Percentiles rank a stretch among this genome's conserved stretches.
These are phyloP conservation scores for Nemopilema nomurai DNA, from an alignment of 30 jellyfish, hydroid and myxozoan species.

Conservation along the genomic window DNA sequence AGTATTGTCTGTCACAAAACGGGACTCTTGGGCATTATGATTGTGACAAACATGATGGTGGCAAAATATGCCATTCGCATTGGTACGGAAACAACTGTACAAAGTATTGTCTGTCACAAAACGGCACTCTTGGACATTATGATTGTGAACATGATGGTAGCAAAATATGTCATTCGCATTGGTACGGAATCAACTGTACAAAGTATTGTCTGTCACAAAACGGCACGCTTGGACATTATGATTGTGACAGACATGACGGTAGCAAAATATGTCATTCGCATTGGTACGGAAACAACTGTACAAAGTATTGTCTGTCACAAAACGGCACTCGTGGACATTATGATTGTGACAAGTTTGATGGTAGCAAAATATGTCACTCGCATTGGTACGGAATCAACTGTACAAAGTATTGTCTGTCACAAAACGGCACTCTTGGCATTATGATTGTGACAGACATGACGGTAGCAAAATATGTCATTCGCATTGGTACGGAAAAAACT, in stretches of 20 bases:
- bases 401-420: constrained; percentile 8
- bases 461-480: constrained; percentile 49
- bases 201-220: constrained; percentile 1
- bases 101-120: constrained; percentile 3
- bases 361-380: constrained; percentile 32
- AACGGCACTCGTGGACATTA: constrained; percentile 59
- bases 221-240: constrained; percentile 1
- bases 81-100: constrained; percentile 59
- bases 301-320: constrained; percentile 17
- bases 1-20: constrained; percentile 2
- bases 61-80: constrained; percentile 3
- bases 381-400: constrained; percentile 60
- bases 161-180: neutral
- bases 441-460: neutral
- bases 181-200: constrained; percentile 1
- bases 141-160: neutral
- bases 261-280: constrained; percentile 17
- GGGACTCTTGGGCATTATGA: constrained; percentile 1
- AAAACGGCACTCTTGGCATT: constrained; percentile 24
- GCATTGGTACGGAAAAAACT: constrained; percentile 58
- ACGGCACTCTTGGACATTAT: constrained; percentile 44
- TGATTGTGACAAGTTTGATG: constrained; percentile 46
- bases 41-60: constrained; percentile 2
- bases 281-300: constrained; percentile 50
- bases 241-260: constrained; percentile 19